Base-by-base conservation (phyloP, 2,797 vertebrate genomes). In the Steatocranus sp. region DNA sequence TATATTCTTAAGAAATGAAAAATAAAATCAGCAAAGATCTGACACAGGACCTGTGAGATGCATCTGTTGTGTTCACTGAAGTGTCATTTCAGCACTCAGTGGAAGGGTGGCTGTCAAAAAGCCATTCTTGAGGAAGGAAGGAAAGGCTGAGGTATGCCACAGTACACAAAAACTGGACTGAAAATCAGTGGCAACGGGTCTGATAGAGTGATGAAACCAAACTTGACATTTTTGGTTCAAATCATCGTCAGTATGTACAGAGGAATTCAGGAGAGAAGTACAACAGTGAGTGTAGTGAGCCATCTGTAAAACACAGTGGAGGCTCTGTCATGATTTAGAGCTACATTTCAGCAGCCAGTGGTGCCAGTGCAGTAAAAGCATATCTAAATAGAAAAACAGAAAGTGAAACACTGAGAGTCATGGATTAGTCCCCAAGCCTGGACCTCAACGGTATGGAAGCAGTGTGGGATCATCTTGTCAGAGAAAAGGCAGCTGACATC, bases 41-140 rank as follows among this genome's bases (percentile, higher is more conserved):
- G 36, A 68, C 36, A 25, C 63, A 11, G 20, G 8, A 68, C 8
- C 63, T 68, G 20, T 25, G 12, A 68, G 36, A 68, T 68, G 36
- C 61, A 66, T 66, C 61, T 66, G 61, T 61, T 61, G 30, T 61
- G 56, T 34, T 61, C 56, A 34, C 56, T 61, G 56, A 61, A 34
- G 30, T 27, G 1, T 61, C 56, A 34, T 61, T 61, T n/a, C 30
- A 34, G 30, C 17, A n/a, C 17, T 61, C 56, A 61, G 56, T 8
- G 56, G 30, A 61, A 61, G 56, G 56, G 30, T 61, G 56, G 56
- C 30, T 61, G 56, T 12, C 56, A 34, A 61, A 34, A 61, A n/a
- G 30, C 17, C 56, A 34, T 34, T 61, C 17, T 34, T 61, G 18
- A 34, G 56, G 56, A 61, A 61, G 56, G 56, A 61, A 34, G 41